Base-by-base conservation (phyloP, 1,140 invertebrate genomes). In the Eufriesea mexicana region DNA sequence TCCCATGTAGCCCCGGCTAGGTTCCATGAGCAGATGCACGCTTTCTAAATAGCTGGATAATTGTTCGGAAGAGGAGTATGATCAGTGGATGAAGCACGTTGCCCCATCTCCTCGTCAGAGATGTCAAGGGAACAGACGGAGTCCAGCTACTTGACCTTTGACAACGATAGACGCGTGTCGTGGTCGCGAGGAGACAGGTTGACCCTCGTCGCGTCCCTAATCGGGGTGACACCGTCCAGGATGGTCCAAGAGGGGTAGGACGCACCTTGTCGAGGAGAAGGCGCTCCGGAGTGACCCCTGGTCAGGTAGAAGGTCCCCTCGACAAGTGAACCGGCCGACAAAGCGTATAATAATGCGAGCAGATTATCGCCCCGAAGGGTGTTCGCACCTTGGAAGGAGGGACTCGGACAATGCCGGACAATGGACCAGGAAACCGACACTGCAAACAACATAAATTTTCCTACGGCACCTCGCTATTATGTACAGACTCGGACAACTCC, bases 401-500 rank as follows among this genome's bases (percentile, higher is more conserved):
- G 92, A 92, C 89, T 91, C 89, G 93, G 93, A 94, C 92, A 93
- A 94, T 93, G 83, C 85, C 91, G 91, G 93, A 94, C 93, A 93
- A 94, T 94, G 89, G 92, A 83, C 86, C 88, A 80, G 91, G 93
- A 93, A 94, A 94, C 93, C 91, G 92, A 94, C 90, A 94, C 92
- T 91, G 89, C 92, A 94, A 93, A 94, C 93, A 94, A 92, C 93
- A 94, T 94, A 94, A 94, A 93, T 94, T 94, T 93, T 91, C 89
- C 79, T 84, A 62, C 14, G 70, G 57, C 70, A 54, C 66, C 87
- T 84, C 42, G 71, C 35, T 45, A 64, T 81, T 71, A 70, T 83
- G 0, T 51, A 49, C 28, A 14, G 55, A 49, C 67, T 49, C 47
- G 87, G 87, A 86, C 84, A 80, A 18, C 54, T 76, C 28, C 72